Base-by-base conservation (phyloP, 2,113 vertebrate genomes). In the Ageneiosus marmoratus region DNA sequence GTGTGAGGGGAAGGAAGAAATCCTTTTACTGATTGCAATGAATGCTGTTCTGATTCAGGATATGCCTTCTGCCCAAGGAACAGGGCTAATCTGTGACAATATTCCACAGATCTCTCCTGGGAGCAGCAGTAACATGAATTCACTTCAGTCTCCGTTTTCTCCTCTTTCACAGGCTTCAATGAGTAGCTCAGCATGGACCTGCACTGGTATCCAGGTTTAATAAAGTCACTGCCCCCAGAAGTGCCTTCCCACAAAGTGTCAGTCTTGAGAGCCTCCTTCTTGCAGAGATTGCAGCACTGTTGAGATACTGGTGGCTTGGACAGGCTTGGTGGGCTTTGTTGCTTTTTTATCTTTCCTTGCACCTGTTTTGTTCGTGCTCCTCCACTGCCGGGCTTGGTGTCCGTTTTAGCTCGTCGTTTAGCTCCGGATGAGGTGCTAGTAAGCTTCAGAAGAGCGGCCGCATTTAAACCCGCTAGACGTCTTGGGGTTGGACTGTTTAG, bases 401-500 rank as follows among this genome's bases (percentile, higher is more conserved):
- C 92, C 0, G 86, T 34, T 87, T 93, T 94, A 69, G 86, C 92
- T 18, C 93, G 91, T n/a, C 94, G 89, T 80, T 93, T 94, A 85
- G 62, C 86, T 86, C 94, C 89, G 86, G 93, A 87, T 37, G 93
- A 20, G 90, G 94, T 91, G 0, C 97, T 96, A 72, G 96, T 97
- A 89, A 99, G 94, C 91, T 95, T 98, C 85, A 99, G 95, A 83
- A 99, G 95, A 3, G 97, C 96, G 1, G 96, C 97, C 0, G 98
- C 98, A 0, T 97, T 99, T 62, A 99, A 95, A 85, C 98, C 97
- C 2, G 98, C 98, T 93, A 98, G 92, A 81, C 98, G 96, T 86
- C 97, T 96, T 51, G 97, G 97, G 67, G 96, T 95, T 1, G 96
- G 96, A 24, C 96, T 85, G 18, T 93, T 88, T 77, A 94, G 82